Evolutionary conservation across 2,113 vertebrate genomes (phyloP), one percentile per base, ranked within the genome.

Genomic region (Campylomormyrus numenius): DNA sequence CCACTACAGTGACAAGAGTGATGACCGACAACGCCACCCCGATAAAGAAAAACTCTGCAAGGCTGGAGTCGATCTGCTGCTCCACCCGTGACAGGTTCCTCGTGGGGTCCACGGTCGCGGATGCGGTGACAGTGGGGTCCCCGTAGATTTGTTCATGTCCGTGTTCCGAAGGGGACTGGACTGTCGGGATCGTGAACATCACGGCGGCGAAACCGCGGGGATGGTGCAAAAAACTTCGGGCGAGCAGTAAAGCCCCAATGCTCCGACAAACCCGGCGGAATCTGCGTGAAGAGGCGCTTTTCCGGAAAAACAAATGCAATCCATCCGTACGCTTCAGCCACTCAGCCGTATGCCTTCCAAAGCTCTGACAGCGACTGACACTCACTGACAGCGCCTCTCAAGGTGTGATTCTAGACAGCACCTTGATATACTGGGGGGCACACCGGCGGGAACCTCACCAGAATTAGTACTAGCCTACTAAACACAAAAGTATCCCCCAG

Each of bases 21-120:
- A 91, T 91, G 35, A 90, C 74, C 9, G 89, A 86, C 90, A 90
- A 39, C 8, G 56, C 24, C n/a, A 84, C 52, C 15, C 91, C 91
- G 31, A 91, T 91, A 13, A 91, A 17, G 1, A 91, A 42, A 35
- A 87, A 88, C 52, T 89, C 88, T 49, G 70, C 50, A 17, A n/a
- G 6, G 89, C 70, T 88, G 46, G 83, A 45, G 27, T 89, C 85
- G 13, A 83, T 53, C 66, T 27, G 19, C 52, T 84, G 89, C 85
- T 87, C 90, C 42, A 15, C 89, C 52, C 90, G 62, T 19, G 86
- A 52, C 53, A 35, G 10, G 46, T 90, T 90, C 19, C 7, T 31
- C 31, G 83, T 31, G 35, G 89, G 56, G 24, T 86, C 56, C 11
- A 45, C 56, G 53, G 53, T 90, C n/a, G 21, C 35, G n/a, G 21